These are phyloP conservation scores for Siphlonurus alternatus DNA, from an alignment of 2,888 invertebrate genomes.

Conservation along the genomic window DNA sequence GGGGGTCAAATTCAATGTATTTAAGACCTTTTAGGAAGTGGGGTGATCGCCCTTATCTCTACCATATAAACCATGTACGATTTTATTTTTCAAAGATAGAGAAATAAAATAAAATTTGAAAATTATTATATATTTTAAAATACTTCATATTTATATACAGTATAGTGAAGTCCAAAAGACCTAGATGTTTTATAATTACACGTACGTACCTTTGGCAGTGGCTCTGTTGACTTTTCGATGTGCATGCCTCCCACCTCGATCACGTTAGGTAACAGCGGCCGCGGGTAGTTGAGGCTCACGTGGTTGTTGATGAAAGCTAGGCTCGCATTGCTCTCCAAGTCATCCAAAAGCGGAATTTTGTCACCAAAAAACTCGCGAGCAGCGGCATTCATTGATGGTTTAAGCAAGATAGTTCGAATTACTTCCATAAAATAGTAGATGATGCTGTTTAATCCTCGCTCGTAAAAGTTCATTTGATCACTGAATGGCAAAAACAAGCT, in stretches of 20 bases:
- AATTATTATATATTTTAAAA: no score
- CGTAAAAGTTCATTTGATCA: slow-evolving; percentile 17
- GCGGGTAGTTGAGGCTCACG: slow-evolving; percentile 29
- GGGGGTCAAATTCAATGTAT: no score
- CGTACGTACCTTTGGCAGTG: slow-evolving; percentile 16
- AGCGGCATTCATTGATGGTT: slow-evolving; percentile 23
- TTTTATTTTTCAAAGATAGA: no score
- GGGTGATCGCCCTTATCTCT: no score
- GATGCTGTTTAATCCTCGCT: slow-evolving; percentile 18
- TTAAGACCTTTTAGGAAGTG: no score
- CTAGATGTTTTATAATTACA: no score
- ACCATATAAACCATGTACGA: no score
- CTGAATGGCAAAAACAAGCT: slow-evolving; percentile 17
- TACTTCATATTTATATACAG: no score
- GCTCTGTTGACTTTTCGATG: slow-evolving; percentile 21
- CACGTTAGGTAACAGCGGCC: slow-evolving; percentile 36
- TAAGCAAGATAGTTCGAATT: not conserved
- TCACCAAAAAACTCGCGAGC: slow-evolving; percentile 34
- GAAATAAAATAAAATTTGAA: no score
- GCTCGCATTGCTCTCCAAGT: slow-evolving; percentile 30
- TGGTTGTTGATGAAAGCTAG: slow-evolving; percentile 32
- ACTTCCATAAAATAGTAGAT: slow-evolving; percentile 6
- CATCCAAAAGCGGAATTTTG: slow-evolving; percentile 25
- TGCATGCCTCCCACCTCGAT: slow-evolving; percentile 45
- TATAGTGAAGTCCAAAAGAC: no score